A percentile compares a stretch with the other conserved stretches of the same genome.
These are phyloP conservation scores for Lydus trimaculatus DNA, from an alignment of 2,888 invertebrate genomes.

Conservation along the genomic window DNA sequence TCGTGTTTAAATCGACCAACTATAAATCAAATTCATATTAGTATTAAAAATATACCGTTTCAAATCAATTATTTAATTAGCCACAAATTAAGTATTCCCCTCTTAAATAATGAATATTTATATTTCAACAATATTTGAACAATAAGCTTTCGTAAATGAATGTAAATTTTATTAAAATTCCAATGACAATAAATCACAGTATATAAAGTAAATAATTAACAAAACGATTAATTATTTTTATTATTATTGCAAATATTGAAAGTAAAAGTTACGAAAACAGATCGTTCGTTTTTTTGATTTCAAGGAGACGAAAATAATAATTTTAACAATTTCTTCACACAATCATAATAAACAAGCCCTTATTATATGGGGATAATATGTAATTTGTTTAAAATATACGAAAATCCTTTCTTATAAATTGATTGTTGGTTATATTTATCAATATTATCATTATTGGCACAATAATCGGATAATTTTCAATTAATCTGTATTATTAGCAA, in stretches of 20 bases:
- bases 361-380: too few relatives aligned
- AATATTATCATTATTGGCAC: background rate
- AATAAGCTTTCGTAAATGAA: background rate
- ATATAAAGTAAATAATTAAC: background rate
- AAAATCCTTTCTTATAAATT: too few relatives aligned
- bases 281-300: background rate
- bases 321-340: background rate
- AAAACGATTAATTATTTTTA: background rate
- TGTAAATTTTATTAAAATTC: slow-evolving; percentile 3
- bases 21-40: background rate
- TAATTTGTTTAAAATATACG: too few relatives aligned
- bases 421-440: too few relatives aligned
- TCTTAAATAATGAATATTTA: background rate
- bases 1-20: background rate
- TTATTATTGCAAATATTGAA: slow-evolving; percentile 5
- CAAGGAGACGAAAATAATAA: background rate
- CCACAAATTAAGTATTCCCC: background rate
- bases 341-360: too few relatives aligned
- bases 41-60: background rate
- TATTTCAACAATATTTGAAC: background rate
- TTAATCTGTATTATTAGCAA: background rate
- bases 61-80: background rate
- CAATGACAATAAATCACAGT: background rate
- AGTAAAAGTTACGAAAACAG: slow-evolving; percentile 12
- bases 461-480: background rate